Base-by-base conservation (phyloP, 2,888 invertebrate species). In the Tryphoninae sp. region DNA sequence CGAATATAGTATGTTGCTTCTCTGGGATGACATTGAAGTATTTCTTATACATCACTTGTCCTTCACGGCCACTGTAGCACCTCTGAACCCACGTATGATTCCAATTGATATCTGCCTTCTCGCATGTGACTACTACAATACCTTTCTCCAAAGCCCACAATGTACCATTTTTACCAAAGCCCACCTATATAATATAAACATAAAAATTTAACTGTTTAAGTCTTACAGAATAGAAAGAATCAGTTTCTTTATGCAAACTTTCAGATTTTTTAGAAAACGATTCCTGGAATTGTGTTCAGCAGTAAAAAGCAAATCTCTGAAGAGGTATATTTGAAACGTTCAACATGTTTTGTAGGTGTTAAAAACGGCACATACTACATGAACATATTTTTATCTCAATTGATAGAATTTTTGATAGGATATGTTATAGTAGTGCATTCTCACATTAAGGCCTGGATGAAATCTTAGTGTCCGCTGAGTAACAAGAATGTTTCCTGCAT, bases 21-120 rank as follows among this genome's bases (percentile, higher is more conserved):
- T 95, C 93, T 0, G 97, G 96, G 86, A 98, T 93, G 51, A 98
- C 94, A 93, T 98, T 96, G 86, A 95, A 96, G 90, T 97, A 97
- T 89, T 97, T 97, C 90, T 98, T 98, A 87, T 95, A 95, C 84
- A 97, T 95, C 1, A 93, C 93, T 85, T 95, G 94, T 1, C 94
- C 92, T 87, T 95, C 93, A 77, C 96, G 93, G 0, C 95, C 95
- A 0, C 92, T 93, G 90, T 96, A 95, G 88, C 94, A 91, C 82
- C 94, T 92, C 88, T 94, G 93, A 42, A 97, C 93, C 96, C 97
- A 96, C 0, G 94, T 93, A 88, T 96, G 96, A 16, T 95, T 94
- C 95, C 96, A 97, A 87, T 96, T 94, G 0, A 96, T 96, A 80
- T 97, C 95, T 74, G 96, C 93, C 88, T 95, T 94, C 89, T 98